Conservation (phyloP, 2,888 invertebrate species). For the Noctua janthina region DNA sequence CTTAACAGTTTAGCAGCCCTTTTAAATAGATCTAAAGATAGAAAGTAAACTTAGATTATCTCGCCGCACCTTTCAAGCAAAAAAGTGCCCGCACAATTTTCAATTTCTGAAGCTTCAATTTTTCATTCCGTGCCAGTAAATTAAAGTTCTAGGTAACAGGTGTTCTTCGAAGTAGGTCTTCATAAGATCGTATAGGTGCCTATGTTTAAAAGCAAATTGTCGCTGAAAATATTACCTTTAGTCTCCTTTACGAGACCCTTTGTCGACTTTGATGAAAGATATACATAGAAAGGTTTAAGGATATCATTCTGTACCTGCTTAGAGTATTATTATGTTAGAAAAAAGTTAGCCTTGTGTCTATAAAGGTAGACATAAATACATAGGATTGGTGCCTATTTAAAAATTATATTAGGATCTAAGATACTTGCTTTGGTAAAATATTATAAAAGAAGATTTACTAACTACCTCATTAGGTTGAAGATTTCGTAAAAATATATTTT, state of each 20-base stretch:
- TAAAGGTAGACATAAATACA: neutral
- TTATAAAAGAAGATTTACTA: neutral
- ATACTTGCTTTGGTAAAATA: neutral
- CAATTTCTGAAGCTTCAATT: slow-evolving; percentile 37
- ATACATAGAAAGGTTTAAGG: neutral
- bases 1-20: neutral
- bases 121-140: slow-evolving; percentile 39
- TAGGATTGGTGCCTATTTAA: too few species aligned
- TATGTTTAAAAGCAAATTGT: slow-evolving; percentile 38
- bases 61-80: slow-evolving; percentile 7
- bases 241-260: slow-evolving; percentile 22
- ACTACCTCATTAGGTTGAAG: neutral
- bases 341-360: neutral
- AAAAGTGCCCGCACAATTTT: slow-evolving; percentile 33
- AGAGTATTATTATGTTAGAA: neutral
- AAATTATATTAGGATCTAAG: neutral
- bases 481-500: neutral
- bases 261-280: slow-evolving; percentile 24
- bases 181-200: slow-evolving; percentile 8
- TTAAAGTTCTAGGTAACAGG: slow-evolving; percentile 50
- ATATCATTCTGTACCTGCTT: neutral
- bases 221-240: slow-evolving; percentile 28
- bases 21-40: neutral
- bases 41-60: slow-evolving; percentile 9
- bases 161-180: slow-evolving; percentile 30